Percentiles rank a stretch among this genome's conserved stretches.
These are phyloP conservation scores for Oriolus oriolus DNA, from an alignment of 2,113 vertebrate species.

Conservation along the genomic window DNA sequence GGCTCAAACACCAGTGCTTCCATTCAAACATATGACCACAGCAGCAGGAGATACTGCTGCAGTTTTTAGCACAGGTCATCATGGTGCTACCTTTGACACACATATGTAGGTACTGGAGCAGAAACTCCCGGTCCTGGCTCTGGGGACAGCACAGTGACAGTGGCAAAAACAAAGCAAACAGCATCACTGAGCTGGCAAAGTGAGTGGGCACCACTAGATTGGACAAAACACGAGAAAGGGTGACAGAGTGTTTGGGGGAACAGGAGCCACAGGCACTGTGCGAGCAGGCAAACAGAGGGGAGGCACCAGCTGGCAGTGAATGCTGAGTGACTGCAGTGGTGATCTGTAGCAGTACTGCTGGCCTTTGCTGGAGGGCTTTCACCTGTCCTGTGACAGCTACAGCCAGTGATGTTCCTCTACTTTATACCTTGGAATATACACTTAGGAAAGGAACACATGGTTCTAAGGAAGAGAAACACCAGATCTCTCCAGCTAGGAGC, in stretches of 20 bases:
- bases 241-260: not conserved
- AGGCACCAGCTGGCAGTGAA: not conserved
- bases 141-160: not conserved
- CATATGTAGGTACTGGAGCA: not conserved
- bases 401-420: not conserved
- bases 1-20: not conserved
- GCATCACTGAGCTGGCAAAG: not conserved
- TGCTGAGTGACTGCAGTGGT: not conserved
- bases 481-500: not conserved
- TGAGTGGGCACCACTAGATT: not conserved
- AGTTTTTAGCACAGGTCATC: not conserved
- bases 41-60: not conserved
- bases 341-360: not conserved
- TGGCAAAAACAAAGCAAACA: not conserved
- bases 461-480: not conserved
- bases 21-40: accelerated
- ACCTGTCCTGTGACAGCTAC: not conserved
- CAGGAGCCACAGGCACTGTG: not conserved
- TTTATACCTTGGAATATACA: accelerated
- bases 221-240: not conserved
- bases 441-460: not conserved
- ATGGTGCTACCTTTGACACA: not conserved
- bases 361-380: not conserved
- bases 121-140: not conserved
- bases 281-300: not conserved